Evolutionary conservation across 2,888 invertebrate species (phyloP).

Genomic region (Netelia melanura): DNA sequence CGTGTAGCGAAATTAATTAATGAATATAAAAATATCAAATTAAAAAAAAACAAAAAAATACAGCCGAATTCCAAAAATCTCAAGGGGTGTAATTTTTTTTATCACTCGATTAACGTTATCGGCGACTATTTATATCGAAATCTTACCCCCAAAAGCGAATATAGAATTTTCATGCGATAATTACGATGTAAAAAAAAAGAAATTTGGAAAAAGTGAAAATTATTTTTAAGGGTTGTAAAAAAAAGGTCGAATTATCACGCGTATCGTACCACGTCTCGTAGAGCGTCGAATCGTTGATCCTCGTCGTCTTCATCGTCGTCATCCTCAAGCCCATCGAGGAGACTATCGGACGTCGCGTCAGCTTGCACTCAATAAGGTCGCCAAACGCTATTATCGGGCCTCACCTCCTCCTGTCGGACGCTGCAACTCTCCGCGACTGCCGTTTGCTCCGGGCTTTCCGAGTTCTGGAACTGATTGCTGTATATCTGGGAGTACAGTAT

Average conservation of each 20-base stretch:
- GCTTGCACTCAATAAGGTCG: conserved; percentile 81
- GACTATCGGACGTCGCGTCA: conserved; percentile 20
- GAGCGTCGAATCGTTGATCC: conserved; percentile 31
- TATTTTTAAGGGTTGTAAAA: neutral
- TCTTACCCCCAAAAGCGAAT: too few species aligned
- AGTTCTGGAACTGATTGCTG: conserved; percentile 85
- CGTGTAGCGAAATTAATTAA: too few species aligned
- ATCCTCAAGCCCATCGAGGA: conserved; percentile 31
- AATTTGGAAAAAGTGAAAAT: neutral
- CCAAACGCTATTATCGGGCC: conserved; percentile 84
- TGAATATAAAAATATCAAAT: too few species aligned
- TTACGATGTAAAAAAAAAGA: neutral
- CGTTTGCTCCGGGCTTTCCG: conserved; percentile 82
- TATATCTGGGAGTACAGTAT: conserved; percentile 94
- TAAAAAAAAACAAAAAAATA: too few species aligned
- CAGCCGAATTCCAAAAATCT: too few species aligned
- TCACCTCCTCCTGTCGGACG: conserved; percentile 82
- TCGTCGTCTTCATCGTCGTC: conserved; percentile 36
- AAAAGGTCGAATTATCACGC: neutral
- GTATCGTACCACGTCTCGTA: conserved; percentile 36
- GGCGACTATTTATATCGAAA: too few species aligned
- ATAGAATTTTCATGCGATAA: neutral
- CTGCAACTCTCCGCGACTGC: conserved; percentile 81
- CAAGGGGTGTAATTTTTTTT: too few species aligned
- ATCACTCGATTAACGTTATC: too few species aligned